Percentiles rank a stretch among this genome's conserved stretches.
Evolutionary conservation across 1,140 invertebrate species (phyloP).

Genomic region (Panulirus ornatus): DNA sequence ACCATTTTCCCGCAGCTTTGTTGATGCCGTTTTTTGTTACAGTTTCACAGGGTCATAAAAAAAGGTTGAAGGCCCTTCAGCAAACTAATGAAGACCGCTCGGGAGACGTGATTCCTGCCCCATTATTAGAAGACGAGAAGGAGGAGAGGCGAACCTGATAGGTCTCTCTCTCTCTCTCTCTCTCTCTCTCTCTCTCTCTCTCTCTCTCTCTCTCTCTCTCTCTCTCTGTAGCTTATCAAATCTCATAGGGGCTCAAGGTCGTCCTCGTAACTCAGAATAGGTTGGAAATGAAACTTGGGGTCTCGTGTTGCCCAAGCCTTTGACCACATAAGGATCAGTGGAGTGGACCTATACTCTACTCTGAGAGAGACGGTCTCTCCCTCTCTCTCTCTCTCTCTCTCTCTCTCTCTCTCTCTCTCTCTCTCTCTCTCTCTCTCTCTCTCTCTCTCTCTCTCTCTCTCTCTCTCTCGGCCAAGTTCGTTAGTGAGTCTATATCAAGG

Average conservation of each 20-base stretch:
- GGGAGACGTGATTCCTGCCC: neutral
- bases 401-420: conserved; percentile 16
- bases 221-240: neutral
- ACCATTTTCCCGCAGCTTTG: no score
- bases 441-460: neutral
- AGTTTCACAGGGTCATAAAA: no score
- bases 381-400: conserved; percentile 16
- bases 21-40: no score
- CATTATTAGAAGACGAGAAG: neutral
- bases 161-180: conserved; percentile 3
- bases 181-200: neutral
- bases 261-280: no score
- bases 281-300: no score
- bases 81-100: no score
- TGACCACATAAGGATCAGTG: no score
- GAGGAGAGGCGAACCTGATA: neutral
- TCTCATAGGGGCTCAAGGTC: no score
- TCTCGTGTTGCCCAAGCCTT: no score
- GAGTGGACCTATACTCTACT: neutral
- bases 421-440: conserved; percentile 5
- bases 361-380: neutral
- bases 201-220: neutral
- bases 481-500: neutral
- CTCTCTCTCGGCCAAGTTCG: neutral
- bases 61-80: no score